phyloP scores from a whole-genome alignment of 2,797 vertebrate genomes.

The Sylvilagus floridanus region DNA sequence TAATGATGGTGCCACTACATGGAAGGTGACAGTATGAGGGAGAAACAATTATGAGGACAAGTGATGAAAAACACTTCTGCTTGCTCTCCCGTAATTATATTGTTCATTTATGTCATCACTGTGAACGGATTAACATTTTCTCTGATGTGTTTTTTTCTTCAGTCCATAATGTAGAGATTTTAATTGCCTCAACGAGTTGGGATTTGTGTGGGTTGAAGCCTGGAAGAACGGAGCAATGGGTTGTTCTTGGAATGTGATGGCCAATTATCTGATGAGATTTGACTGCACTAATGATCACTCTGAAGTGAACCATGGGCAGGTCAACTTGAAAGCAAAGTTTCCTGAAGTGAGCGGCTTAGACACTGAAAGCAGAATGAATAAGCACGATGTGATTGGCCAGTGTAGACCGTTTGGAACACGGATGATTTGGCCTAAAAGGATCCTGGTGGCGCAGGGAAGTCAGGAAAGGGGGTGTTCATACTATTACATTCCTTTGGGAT shows the following conservation, averaged over 20 bases:
- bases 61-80: conserved; percentile 29
- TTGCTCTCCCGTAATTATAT: conserved; percentile 31
- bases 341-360: background rate
- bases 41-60: background rate
- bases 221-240: background rate
- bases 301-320: background rate
- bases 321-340: background rate
- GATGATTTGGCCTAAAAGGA: background rate
- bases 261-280: background rate
- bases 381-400: background rate
- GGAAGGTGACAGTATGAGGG: background rate
- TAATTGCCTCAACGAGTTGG: background rate
- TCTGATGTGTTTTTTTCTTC: background rate
- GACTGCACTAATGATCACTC: background rate
- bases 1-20: background rate
- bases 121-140: conserved; percentile 15
- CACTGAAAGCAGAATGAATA: background rate
- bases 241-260: background rate
- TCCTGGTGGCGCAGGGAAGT: background rate
- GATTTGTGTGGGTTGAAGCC: background rate
- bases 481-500: background rate
- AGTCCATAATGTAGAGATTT: background rate
- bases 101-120: conserved; percentile 13
- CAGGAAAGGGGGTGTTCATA: background rate
- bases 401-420: background rate